A percentile compares a stretch with the other conserved stretches of the same genome.
phyloP scores from a whole-genome alignment of 2,888 invertebrate species.

The Drepana falcataria region DNA sequence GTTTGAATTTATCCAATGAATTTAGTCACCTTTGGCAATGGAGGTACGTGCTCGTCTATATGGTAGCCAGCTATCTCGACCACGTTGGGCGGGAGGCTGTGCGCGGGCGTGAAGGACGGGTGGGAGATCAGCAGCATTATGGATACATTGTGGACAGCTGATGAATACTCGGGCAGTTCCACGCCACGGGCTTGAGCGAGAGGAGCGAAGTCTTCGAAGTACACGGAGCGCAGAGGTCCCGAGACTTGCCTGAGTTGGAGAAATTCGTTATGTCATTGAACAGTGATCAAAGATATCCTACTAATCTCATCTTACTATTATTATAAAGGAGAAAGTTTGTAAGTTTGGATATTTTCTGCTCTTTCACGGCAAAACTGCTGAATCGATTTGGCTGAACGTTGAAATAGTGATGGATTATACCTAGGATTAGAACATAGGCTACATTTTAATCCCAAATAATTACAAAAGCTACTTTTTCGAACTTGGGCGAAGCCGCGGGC shows the following conservation, averaged over 20 bases:
- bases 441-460: too few relatives aligned
- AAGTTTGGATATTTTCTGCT: too few relatives aligned
- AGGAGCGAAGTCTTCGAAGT: not conserved
- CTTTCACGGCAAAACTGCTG: too few relatives aligned
- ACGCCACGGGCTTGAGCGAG: not conserved
- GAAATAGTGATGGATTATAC: too few relatives aligned
- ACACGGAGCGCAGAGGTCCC: not conserved
- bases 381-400: too few relatives aligned
- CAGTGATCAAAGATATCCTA: too few relatives aligned
- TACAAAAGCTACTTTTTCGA: too few relatives aligned
- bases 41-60: slow-evolving; percentile 13
- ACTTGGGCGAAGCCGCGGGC: too few relatives aligned
- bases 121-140: not conserved
- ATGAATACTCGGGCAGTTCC: not conserved
- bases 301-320: too few relatives aligned
- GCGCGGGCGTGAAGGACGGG: not conserved
- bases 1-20: too few relatives aligned
- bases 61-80: slow-evolving; percentile 21
- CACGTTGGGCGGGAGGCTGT: slow-evolving; percentile 14
- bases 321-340: too few relatives aligned
- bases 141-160: not conserved
- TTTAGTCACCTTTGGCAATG: slow-evolving; percentile 16
- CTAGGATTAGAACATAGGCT: too few relatives aligned
- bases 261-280: not conserved
- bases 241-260: not conserved